These are phyloP conservation scores for Callyntrura sp. DNA, from an alignment of 2,888 invertebrate species.

Conservation along the genomic window DNA sequence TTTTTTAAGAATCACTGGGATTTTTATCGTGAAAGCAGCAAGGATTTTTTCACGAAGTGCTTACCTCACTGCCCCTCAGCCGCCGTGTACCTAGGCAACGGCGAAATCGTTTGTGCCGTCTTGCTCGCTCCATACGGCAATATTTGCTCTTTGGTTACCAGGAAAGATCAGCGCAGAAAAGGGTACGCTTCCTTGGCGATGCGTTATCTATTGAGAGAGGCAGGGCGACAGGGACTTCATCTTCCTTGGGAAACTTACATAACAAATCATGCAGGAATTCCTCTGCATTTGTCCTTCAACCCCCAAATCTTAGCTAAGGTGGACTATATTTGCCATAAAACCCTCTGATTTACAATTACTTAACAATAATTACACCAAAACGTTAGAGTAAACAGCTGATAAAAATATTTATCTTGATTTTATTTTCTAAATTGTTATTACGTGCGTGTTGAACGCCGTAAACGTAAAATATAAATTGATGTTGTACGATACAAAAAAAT, in stretches of 20 bases:
- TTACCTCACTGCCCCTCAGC: not conserved
- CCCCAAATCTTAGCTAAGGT: constrained; percentile 33
- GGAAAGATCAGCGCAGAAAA: constrained; percentile 26
- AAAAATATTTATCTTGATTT: no score
- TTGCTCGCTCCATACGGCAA: constrained; percentile 11
- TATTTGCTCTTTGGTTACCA: constrained; percentile 20
- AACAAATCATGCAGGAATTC: not conserved
- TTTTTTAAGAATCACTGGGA: constrained; percentile 22
- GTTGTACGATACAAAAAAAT: no score
- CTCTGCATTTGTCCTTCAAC: constrained; percentile 21
- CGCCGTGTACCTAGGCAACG: constrained; percentile 36
- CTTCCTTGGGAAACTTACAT: not conserved
- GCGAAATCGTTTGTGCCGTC: constrained; percentile 27
- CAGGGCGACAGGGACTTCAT: constrained; percentile 47
- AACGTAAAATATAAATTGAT: no score
- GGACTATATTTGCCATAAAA: constrained; percentile 59
- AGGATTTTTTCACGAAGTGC: not conserved
- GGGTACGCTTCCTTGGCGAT: constrained; percentile 46
- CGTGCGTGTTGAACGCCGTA: no score
- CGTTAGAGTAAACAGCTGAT: no score
- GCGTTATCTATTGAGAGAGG: constrained; percentile 17
- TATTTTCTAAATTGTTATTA: no score
- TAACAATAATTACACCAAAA: no score
- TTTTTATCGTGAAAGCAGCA: not conserved
- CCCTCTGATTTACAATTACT: no score